Evolutionary conservation across 2,113 vertebrate species (phyloP).

Genomic region (Vulpes ferrilata): DNA sequence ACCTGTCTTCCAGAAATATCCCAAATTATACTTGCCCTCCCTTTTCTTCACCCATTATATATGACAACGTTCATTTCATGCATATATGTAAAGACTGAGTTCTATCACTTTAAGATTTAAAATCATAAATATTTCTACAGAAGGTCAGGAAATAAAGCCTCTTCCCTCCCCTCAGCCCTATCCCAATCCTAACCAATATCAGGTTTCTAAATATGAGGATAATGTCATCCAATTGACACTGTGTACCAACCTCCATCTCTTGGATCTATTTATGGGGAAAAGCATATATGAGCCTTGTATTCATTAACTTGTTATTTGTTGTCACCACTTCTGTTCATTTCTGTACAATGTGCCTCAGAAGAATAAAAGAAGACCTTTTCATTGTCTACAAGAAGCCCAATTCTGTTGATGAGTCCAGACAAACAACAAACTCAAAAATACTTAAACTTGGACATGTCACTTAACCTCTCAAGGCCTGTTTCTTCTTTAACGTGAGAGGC

Average conservation of each 20-base stretch:
- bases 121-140: slow-evolving; percentile 4
- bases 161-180: too few species aligned
- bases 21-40: background rate
- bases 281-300: background rate
- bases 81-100: background rate
- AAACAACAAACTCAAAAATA: slow-evolving; percentile 18
- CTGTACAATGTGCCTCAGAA: background rate
- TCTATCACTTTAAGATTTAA: background rate
- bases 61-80: background rate
- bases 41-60: background rate
- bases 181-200: background rate
- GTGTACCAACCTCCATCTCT: background rate
- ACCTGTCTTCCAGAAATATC: background rate
- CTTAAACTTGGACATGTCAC: background rate
- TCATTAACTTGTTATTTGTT: background rate
- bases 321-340: background rate
- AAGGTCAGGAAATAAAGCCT: background rate
- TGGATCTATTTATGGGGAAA: background rate
- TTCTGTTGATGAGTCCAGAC: background rate
- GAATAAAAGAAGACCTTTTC: slow-evolving; percentile 26
- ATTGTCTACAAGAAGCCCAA: background rate
- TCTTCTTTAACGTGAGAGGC: slow-evolving; percentile 23
- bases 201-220: background rate
- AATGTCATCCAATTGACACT: background rate
- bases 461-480: background rate